Base-by-base conservation (phyloP, 2,888 invertebrate genomes). In the Acrocyrtus sp. region DNA sequence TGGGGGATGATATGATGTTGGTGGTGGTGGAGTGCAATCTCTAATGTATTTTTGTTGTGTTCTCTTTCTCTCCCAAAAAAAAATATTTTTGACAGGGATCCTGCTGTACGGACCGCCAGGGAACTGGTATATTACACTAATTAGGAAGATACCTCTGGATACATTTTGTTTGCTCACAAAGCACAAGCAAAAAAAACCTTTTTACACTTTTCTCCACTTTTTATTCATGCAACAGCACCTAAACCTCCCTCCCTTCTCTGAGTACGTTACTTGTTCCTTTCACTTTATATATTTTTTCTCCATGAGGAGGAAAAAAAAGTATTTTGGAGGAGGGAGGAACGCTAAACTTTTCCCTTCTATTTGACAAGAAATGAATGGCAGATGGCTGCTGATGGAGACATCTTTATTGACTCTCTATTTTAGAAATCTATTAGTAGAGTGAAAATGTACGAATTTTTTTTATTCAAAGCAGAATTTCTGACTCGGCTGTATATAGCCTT, bases 91-190 rank as follows among this genome's bases (percentile, higher is more conserved):
- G 56, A 34, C 72, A 85, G 88, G 89, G 26, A 84, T 90, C 34
- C 82, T 90, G 48, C 83, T 90, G 8, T 89, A 88, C 82, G 90
- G 90, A 0, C 89, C 90, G 4, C 89, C 90, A 0, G 90, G 90
- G 1, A 89, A 89, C 83, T 89, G 88, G n/a, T 89, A 90, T 83
- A 90, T 89, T 0, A 88, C 87, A 4, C 83, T 90, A 56, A 34
- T 34, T 34, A 34, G 34, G 6, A 5, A n/a, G n/a, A n/a, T n/a
- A n/a, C n/a, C n/a, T n/a, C n/a, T n/a, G n/a, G 26, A 48, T 41
- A 39, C 45, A 60, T 27, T 50, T 6, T 2, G 27, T 39, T 51
- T 26, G 26, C 19, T 41, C 22, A 17, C n/a, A 57, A 57, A 19
- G 15, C 22, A 39, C 26, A 50, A 62, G 47, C 61, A 41, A 50